A percentile compares a stretch with the other conserved stretches of the same genome.
phyloP scores from a whole-genome alignment of 2,888 invertebrate genomes.

The Camponotus fellah region DNA sequence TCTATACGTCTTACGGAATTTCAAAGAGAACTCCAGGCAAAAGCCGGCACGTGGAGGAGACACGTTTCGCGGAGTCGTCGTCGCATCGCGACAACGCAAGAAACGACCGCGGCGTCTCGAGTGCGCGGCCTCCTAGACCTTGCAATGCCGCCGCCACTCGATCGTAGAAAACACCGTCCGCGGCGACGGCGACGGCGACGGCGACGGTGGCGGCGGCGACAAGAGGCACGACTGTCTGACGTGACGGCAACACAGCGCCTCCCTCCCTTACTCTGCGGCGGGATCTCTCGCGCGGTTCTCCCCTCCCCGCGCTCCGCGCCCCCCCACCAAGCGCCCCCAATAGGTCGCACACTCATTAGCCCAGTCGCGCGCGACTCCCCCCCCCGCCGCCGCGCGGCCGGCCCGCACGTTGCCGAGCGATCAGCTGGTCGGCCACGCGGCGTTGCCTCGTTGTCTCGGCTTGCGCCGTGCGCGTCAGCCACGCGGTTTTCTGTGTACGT shows the following conservation, averaged over 20 bases:
- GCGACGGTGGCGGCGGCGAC: conserved; percentile 69
- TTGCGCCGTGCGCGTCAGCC: conserved; percentile 72
- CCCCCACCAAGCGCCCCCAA: conserved; percentile 77
- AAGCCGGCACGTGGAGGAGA: neutral
- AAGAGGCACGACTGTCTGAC: conserved; percentile 77
- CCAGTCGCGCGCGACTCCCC: conserved; percentile 83
- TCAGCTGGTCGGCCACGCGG: conserved; percentile 87
- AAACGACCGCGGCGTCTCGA: conserved; percentile 72
- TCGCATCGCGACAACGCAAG: conserved; percentile 12
- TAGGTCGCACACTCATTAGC: conserved; percentile 85
- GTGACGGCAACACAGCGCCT: conserved; percentile 88
- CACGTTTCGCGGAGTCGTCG: neutral
- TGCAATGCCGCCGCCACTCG: conserved; percentile 81
- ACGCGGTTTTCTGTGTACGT: conserved; percentile 77
- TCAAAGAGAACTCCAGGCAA: neutral
- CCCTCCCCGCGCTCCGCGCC: conserved; percentile 53
- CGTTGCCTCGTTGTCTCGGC: conserved; percentile 79
- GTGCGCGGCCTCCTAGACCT: conserved; percentile 84
- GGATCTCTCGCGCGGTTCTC: conserved; percentile 42
- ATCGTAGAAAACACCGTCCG: conserved; percentile 64
- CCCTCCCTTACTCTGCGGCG: conserved; percentile 62
- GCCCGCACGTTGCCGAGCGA: conserved; percentile 90
- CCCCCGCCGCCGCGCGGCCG: conserved; percentile 64
- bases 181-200: conserved; percentile 31
- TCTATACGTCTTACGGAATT: neutral